Evolutionary conservation across 2,888 invertebrate species (phyloP).

Genomic region (Lithophane ornitopus): DNA sequence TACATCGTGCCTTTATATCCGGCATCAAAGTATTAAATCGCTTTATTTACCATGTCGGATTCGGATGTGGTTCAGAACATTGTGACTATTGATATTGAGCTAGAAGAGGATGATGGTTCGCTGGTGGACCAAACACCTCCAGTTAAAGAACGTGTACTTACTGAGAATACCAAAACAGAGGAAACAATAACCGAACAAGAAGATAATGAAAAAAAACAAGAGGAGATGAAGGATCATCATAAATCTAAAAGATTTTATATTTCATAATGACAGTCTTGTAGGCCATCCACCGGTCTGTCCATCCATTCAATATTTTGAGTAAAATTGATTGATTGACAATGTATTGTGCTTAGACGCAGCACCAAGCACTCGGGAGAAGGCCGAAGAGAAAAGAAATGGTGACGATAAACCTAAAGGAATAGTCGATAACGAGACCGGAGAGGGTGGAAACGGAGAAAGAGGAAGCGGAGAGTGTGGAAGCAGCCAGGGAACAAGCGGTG

Average conservation of each 20-base stretch:
- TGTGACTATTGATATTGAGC: background rate
- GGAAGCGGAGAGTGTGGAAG: background rate
- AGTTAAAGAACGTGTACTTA: background rate
- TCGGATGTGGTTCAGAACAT: background rate
- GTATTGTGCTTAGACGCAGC: background rate
- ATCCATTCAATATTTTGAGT: background rate
- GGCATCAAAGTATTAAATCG: background rate
- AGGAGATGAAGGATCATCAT: background rate
- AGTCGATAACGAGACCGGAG: background rate
- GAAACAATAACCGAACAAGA: background rate
- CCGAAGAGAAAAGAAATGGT: background rate
- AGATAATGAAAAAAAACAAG: background rate
- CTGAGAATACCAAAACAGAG: background rate
- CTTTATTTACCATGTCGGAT: background rate
- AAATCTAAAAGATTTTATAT: no score
- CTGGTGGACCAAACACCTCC: background rate
- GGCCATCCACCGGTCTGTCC: background rate
- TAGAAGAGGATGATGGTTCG: background rate
- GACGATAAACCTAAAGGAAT: background rate
- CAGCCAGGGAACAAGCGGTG: background rate
- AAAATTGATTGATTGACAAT: no score
- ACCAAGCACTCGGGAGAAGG: background rate
- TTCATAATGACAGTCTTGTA: no score
- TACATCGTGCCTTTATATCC: background rate
- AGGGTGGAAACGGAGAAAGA: no score